Evolutionary conservation across 2,888 invertebrate genomes (phyloP).

Genomic region (Pocota personata): DNA sequence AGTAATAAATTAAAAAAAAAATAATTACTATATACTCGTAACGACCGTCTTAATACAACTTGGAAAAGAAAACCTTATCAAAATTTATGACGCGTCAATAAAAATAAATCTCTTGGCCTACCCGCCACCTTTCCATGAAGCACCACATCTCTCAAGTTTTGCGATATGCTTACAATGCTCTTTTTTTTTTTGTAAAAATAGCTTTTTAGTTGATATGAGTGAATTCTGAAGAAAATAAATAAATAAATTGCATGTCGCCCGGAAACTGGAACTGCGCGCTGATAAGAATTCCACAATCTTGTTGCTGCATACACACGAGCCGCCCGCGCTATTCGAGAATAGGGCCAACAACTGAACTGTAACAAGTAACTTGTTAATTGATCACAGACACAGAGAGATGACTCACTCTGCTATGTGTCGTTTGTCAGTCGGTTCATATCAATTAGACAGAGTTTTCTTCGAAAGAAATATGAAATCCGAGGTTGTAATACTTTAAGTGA

Average conservation of each 20-base stretch:
- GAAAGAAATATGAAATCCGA: slow-evolving; percentile 14
- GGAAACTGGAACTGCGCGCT: slow-evolving; percentile 25
- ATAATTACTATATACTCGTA: background rate
- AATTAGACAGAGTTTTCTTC: slow-evolving; percentile 22
- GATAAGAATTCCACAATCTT: slow-evolving; percentile 28
- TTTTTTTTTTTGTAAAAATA: background rate
- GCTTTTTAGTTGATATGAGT: background rate
- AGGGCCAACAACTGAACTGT: slow-evolving; percentile 2
- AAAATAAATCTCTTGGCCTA: background rate
- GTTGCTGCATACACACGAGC: slow-evolving; percentile 2
- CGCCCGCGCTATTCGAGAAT: background rate
- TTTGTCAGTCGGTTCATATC: background rate
- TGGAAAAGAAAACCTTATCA: background rate
- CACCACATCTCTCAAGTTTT: background rate
- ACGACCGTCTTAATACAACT: background rate
- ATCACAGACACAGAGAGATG: slow-evolving; percentile 19
- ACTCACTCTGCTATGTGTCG: background rate
- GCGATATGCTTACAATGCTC: background rate
- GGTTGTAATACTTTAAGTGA: background rate
- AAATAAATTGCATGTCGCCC: slow-evolving; percentile 33
- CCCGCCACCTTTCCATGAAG: background rate
- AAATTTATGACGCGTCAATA: background rate
- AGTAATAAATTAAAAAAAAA: background rate
- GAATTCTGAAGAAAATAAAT: background rate
- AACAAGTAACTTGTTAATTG: slow-evolving; percentile 22